Percentiles rank a stretch among this genome's conserved stretches.
These are phyloP conservation scores for Brachionus rubens DNA, from an alignment of 1,140 invertebrate species.

Conservation along the genomic window DNA sequence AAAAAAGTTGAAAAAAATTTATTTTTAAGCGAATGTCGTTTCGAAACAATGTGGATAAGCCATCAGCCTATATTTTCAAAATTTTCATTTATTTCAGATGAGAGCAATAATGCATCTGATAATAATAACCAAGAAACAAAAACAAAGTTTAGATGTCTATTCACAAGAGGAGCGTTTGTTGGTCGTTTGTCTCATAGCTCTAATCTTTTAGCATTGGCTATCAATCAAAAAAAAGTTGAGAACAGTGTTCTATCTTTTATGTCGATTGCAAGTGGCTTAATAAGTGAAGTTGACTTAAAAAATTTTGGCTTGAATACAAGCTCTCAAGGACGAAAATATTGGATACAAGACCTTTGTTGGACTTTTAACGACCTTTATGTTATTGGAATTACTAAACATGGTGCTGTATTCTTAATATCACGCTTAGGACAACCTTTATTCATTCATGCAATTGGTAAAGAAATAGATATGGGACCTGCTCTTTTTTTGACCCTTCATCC, in stretches of 20 bases:
- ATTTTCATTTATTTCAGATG: not conserved
- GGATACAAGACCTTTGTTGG: constrained; percentile 57
- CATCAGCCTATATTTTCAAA: not conserved
- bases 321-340: constrained; percentile 51
- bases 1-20: not conserved
- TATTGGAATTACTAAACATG: constrained; percentile 55
- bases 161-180: constrained; percentile 50
- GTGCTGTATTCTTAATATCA: constrained; percentile 53
- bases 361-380: constrained; percentile 56
- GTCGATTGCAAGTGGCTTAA: constrained; percentile 53
- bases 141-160: constrained; percentile 3
- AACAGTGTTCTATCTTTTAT: constrained; percentile 53
- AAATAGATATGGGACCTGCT: constrained; percentile 55
- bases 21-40: not conserved
- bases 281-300: constrained; percentile 52
- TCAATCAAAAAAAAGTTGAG: constrained; percentile 54
- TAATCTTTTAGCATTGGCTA: constrained; percentile 55
- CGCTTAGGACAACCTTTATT: constrained; percentile 56
- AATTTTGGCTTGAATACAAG: constrained; percentile 52
- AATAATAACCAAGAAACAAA: too few relatives aligned
- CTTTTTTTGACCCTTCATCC: constrained; percentile 57
- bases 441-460: constrained; percentile 53
- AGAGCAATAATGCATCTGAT: constrained; percentile 47
- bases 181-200: constrained; percentile 52
- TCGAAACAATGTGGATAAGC: constrained; percentile 7